phyloP scores from a whole-genome alignment of 2,113 vertebrate species.

The Ondatra zibethicus region DNA sequence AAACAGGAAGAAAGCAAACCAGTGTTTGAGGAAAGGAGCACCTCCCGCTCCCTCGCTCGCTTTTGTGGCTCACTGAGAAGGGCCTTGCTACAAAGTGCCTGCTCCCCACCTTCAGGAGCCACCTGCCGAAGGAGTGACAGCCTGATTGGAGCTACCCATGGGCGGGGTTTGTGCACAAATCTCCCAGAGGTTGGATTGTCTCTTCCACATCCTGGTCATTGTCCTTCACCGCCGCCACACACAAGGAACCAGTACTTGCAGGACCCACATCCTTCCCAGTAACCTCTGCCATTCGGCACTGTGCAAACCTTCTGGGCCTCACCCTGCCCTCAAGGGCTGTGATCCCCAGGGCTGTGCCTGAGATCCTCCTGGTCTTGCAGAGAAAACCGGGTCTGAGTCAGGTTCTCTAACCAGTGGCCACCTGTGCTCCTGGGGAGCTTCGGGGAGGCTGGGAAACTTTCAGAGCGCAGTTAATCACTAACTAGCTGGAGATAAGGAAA shows the following conservation, averaged over 20 bases:
- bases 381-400: constrained; percentile 53
- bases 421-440: constrained; percentile 67
- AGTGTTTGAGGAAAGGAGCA: neutral
- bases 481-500: constrained; percentile 78
- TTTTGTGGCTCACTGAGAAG: neutral
- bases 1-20: constrained; percentile 10
- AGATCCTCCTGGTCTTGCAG: neutral
- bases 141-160: neutral
- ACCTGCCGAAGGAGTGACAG: neutral
- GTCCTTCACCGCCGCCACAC: neutral
- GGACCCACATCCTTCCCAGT: neutral
- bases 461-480: constrained; percentile 81
- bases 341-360: neutral
- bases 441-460: constrained; percentile 74
- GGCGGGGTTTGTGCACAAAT: neutral
- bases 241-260: neutral
- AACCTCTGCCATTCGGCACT: neutral
- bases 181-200: neutral
- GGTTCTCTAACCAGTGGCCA: constrained; percentile 62
- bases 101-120: neutral
- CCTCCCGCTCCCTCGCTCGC: neutral
- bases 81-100: neutral
- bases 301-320: neutral
- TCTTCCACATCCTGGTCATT: neutral
- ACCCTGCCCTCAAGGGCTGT: neutral